Evolutionary conservation across 2,888 invertebrate species (phyloP).

Genomic region (Drosophila incognita): DNA sequence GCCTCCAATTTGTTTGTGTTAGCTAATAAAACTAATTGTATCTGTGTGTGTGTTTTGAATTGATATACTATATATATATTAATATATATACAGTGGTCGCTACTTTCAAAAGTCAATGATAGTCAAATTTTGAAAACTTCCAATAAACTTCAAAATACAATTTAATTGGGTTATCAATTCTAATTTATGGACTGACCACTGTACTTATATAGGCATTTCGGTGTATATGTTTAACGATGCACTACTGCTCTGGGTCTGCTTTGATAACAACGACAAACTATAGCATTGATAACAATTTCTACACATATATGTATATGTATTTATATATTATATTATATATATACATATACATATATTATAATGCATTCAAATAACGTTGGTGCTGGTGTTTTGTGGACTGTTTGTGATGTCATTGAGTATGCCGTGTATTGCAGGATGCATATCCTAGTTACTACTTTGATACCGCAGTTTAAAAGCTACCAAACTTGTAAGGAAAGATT

Average conservation of each 20-base stretch:
- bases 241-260: slow-evolving; percentile 2
- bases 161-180: not conserved
- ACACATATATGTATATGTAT: not conserved
- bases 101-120: not conserved
- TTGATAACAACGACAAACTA: slow-evolving; percentile 4
- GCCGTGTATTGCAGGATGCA: not conserved
- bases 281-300: not conserved
- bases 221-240: slow-evolving; percentile 13
- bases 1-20: slow-evolving; percentile 34
- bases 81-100: not conserved
- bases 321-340: not conserved
- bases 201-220: not conserved
- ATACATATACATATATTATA: not conserved
- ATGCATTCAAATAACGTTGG: not conserved
- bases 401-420: not conserved
- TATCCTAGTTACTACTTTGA: not conserved
- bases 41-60: not conserved
- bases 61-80: slow-evolving; percentile 21
- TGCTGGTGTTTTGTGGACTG: not conserved
- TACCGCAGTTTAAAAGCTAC: no score
- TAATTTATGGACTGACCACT: not conserved
- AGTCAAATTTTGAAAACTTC: not conserved
- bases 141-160: not conserved
- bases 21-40: slow-evolving; percentile 39
- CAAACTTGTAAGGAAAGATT: no score